These are phyloP conservation scores for Indicator indicator DNA, from an alignment of 2,113 vertebrate genomes.

Conservation along the genomic window DNA sequence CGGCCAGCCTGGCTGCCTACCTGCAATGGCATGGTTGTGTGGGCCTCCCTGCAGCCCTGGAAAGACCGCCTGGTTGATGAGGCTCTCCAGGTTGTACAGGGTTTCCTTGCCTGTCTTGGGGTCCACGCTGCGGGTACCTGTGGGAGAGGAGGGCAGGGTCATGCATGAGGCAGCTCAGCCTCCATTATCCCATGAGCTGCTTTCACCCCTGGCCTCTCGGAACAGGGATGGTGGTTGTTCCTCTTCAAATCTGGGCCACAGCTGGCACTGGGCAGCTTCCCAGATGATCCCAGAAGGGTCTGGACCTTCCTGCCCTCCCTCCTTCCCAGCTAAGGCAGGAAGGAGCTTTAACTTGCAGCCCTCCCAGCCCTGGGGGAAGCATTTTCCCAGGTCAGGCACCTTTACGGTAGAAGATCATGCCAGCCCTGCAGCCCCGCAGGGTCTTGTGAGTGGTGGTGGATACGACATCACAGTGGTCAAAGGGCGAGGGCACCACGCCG, in stretches of 20 bases:
- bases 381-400: slow-evolving; percentile 64
- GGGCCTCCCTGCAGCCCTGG: slow-evolving; percentile 96
- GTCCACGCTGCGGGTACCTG: slow-evolving; percentile 88
- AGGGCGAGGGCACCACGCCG: slow-evolving; percentile 89
- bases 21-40: slow-evolving; percentile 97
- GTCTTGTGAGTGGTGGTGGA: slow-evolving; percentile 98
- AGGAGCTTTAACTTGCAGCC: not conserved
- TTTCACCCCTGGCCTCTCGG: not conserved
- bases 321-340: not conserved
- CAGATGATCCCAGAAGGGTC: not conserved
- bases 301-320: not conserved
- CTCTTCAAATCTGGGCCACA: not conserved
- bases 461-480: slow-evolving; percentile 89
- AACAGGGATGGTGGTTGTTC: not conserved
- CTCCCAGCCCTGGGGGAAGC: rapidly evolving
- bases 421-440: slow-evolving; percentile 90
- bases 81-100: slow-evolving; percentile 88
- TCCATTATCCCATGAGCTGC: not conserved
- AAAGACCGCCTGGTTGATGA: slow-evolving; percentile 95
- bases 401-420: slow-evolving; percentile 94
- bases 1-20: slow-evolving; percentile 39
- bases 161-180: rapidly evolving
- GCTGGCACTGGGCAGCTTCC: not conserved
- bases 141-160: not conserved
- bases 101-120: slow-evolving; percentile 90